Base-by-base conservation (phyloP, 2,797 vertebrate genomes). In the Oryzias dopingdopingensis region DNA sequence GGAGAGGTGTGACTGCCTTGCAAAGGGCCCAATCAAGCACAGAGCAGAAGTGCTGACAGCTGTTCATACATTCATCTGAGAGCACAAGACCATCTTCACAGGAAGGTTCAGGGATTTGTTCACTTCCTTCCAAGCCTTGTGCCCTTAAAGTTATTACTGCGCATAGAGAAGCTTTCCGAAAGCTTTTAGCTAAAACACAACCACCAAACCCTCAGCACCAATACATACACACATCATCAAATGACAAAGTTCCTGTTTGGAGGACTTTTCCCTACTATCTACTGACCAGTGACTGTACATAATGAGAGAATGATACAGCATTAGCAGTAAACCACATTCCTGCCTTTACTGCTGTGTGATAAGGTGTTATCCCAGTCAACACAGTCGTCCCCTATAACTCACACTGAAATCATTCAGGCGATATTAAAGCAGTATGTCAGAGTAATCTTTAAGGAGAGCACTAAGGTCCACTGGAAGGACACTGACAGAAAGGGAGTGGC, bases 1-100 rank as follows among this genome's bases (percentile, higher is more conserved):
- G 76, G 70, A 80, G 74, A 85, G 73, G 76, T 81, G 80, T 87
- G 87, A 81, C 79, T 70, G 71, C 62, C 67, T 65, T 79, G 81
- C 83, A 88, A 89, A 86, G 82, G 75, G 69, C 75, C 74, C 81
- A 79, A 90, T 88, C 83, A 87, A 82, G 73, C 63, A 53, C 65
- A 72, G 69, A 79, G 77, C 69, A 84, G 74, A 76, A 87, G 81
- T 76, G 82, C 77, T 74, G 86, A 84, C 83, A 86, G 77, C 79
- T 81, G 74, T 73, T 84, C 85, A 87, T 75, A 59, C 62, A 66
- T 85, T 84, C 82, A 89, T 82, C 84, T 80, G 69, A 70, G 65
- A 77, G 77, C 59, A 60, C 50, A 67, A 72, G 20, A 59, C 65
- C 0, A 12, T 46, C 63, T 45, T 50, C 46, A 51, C 32, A 45